Evolutionary conservation across 2,888 invertebrate species (phyloP), one percentile per base, ranked within the genome.

Genomic region (Villa cingulata): DNA sequence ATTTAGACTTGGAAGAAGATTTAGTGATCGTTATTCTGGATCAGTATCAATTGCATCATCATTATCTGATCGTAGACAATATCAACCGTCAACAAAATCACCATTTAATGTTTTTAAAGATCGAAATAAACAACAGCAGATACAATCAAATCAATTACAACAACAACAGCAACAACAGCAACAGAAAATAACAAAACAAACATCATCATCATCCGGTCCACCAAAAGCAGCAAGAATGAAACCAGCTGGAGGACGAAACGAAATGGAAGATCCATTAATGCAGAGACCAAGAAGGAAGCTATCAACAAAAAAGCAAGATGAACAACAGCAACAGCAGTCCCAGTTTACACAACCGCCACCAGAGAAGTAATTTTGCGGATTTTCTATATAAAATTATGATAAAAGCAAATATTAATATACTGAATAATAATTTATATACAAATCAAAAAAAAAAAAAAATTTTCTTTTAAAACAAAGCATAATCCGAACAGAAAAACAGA

Each of bases 231-330:
- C 54, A 18, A 56, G 59, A 49, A 18, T 18, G 37, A 48, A 45
- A 27, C 45, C 50, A 52, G 59, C 3, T 55, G 60, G 34, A 56
- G 60, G 38, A 51, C 58, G 0, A 57, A 61, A 15, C 56, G 62
- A 14, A 57, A 61, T 65, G 62, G 66, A 61, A 7, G 66, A 66
- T 60, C 67, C 67, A 2, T 51, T 65, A 50, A 66, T 64, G 65
- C 63, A 66, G 55, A 63, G 67, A 1, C 66, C 67, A 4, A 57
- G 66, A 20, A 61, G 62, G 36, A 56, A 58, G 2, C 58, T 60
- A 3, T 53, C 57, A 12, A 3, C 46, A 9, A 50, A 41, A 32
- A 9, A 37, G 19, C 48, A 59, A 56, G 53, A 64, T 55, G 62
- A 63, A 45, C 37, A 29, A 16, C 37, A 45, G 23, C 23, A 23